phyloP scores from a whole-genome alignment of 2,797 vertebrate genomes.

The Micrastur ruficollis region DNA sequence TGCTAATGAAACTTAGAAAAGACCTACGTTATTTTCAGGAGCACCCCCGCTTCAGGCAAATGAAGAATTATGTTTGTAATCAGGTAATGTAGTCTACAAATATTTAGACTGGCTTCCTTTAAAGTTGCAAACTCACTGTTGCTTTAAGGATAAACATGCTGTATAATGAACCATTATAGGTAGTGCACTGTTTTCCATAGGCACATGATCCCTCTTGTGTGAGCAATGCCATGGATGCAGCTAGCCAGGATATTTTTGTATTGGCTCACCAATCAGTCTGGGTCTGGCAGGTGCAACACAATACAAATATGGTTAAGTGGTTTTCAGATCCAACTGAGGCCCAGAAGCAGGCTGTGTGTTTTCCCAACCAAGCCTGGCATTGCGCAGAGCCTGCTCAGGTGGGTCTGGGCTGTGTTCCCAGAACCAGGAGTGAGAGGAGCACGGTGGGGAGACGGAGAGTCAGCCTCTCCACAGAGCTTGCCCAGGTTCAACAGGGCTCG shows the following conservation, averaged over 20 bases:
- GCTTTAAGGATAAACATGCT: neutral
- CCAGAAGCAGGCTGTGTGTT: neutral
- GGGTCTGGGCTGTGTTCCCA: conserved; percentile 30
- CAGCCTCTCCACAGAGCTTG: neutral
- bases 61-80: neutral
- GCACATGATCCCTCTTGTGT: neutral
- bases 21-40: neutral
- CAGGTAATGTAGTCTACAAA: neutral
- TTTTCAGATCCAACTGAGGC: neutral
- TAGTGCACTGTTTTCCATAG: rapidly evolving
- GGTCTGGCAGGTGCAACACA: neutral
- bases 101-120: neutral
- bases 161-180: neutral
- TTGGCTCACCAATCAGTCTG: neutral
- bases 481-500: neutral
- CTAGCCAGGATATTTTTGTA: neutral
- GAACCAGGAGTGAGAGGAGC: neutral
- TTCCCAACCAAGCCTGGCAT: neutral
- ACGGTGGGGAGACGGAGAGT: neutral
- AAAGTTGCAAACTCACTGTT: neutral
- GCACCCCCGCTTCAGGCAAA: neutral
- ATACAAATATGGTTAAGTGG: conserved; percentile 10
- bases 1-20: neutral
- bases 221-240: neutral
- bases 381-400: neutral